These are phyloP conservation scores for Hippopotamyrus pictus DNA, from an alignment of 2,797 vertebrate genomes.

Conservation along the genomic window DNA sequence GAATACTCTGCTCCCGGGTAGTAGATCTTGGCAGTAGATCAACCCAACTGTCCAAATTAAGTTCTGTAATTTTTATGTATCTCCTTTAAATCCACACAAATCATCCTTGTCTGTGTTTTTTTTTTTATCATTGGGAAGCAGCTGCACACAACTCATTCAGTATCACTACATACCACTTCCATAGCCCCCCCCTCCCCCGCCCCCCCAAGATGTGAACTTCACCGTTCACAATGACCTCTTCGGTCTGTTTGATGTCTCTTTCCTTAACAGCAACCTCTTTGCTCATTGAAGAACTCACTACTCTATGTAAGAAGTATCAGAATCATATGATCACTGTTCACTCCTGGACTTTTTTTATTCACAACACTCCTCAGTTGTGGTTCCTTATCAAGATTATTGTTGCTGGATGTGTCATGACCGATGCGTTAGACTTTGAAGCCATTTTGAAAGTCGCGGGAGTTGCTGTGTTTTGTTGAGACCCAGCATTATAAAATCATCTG, in stretches of 20 bases:
- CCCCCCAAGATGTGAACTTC: background rate
- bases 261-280: background rate
- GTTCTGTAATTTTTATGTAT: background rate
- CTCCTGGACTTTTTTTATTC: background rate
- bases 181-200: background rate
- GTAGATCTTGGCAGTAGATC: background rate
- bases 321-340: background rate
- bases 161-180: background rate
- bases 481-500: background rate
- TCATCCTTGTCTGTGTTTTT: background rate
- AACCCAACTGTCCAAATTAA: background rate
- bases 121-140: background rate
- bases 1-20: conserved; percentile 5
- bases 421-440: background rate
- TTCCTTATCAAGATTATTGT: background rate
- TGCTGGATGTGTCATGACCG: background rate
- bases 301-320: background rate
- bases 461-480: background rate
- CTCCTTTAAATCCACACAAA: background rate
- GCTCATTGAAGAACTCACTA: background rate
- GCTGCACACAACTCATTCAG: background rate
- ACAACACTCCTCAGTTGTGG: background rate
- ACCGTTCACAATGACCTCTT: background rate
- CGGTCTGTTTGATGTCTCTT: background rate
- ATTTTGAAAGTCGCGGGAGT: background rate